These are phyloP conservation scores for Synergus itoensis DNA, from an alignment of 2,888 invertebrate species.

Conservation along the genomic window DNA sequence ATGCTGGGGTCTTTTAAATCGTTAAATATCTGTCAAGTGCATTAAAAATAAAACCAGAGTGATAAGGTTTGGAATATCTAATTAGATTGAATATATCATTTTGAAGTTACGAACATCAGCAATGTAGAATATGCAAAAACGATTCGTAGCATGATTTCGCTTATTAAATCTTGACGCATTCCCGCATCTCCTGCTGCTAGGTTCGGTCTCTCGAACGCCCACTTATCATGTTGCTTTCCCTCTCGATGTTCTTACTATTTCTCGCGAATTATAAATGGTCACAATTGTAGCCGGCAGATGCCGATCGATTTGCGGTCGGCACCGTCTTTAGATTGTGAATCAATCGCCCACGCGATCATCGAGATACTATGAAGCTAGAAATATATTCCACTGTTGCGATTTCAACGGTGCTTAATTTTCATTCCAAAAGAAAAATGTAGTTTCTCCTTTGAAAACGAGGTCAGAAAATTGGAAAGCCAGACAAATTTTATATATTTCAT, in stretches of 20 bases:
- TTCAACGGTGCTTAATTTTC: neutral
- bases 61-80: neutral
- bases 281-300: constrained; percentile 31
- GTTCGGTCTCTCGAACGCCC: constrained; percentile 43
- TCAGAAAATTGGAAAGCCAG: neutral
- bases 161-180: constrained; percentile 40
- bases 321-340: constrained; percentile 10
- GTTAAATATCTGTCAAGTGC: neutral
- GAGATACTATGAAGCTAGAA: constrained; percentile 13
- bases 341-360: constrained; percentile 58
- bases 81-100: constrained; percentile 12
- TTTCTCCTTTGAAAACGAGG: neutral
- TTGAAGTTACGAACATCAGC: neutral
- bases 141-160: constrained; percentile 38
- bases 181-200: constrained; percentile 28
- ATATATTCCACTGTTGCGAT: constrained; percentile 1
- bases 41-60: neutral
- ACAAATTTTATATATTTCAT: neutral
- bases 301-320: constrained; percentile 47
- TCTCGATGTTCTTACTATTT: constrained; percentile 52
- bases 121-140: constrained; percentile 37
- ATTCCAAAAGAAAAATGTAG: neutral
- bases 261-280: constrained; percentile 54
- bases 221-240: constrained; percentile 48
- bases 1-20: neutral